Evolutionary conservation across 1,140 invertebrate species (phyloP), one percentile per base, ranked within the genome.

Genomic region (Eumeta japonica): DNA sequence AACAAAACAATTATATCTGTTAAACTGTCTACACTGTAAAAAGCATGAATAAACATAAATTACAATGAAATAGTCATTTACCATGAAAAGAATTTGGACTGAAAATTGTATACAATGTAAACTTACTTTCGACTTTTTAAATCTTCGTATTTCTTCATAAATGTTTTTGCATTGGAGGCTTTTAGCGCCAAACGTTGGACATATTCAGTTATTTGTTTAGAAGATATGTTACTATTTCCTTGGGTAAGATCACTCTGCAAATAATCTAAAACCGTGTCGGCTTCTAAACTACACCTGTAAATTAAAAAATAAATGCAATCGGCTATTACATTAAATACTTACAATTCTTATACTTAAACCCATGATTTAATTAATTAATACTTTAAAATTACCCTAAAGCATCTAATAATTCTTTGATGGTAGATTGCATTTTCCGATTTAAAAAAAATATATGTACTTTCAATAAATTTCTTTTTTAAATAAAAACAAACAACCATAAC

Each of bases 211-310:
- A 62, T 59, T 62, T 77, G 67, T 46, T 74, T 76, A 0, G 59
- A 46, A 14, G 71, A 61, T 12, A 70, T 55, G 53, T 59, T 68
- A 41, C 58, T 61, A 35, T 71, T 74, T 11, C 68, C 68, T 37
- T 75, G 73, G 44, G 73, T 75, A 4, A 71, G 64, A 62, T 77
- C 73, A 45, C 75, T 77, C 46, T 75, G 67, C 38, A 76, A 70
- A 43, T 73, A 73, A 36, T 76, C 71, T 37, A 73, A 58, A 39
- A 77, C 64, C 12, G 65, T 62, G 48, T 75, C 75, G 15, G 58
- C 62, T 41, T 74, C 70, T 50, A 75, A 66, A 57, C 55, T 72
- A 57, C 73, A 68, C 51, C 75, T 77, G 52, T 35, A 68, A 72
- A 50, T 55, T 38, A 1, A 56, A 52, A 49, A 41, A 46, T 43